These are phyloP conservation scores for Platorchestia sp. DNA, from an alignment of 1,140 invertebrate genomes.

Conservation along the genomic window DNA sequence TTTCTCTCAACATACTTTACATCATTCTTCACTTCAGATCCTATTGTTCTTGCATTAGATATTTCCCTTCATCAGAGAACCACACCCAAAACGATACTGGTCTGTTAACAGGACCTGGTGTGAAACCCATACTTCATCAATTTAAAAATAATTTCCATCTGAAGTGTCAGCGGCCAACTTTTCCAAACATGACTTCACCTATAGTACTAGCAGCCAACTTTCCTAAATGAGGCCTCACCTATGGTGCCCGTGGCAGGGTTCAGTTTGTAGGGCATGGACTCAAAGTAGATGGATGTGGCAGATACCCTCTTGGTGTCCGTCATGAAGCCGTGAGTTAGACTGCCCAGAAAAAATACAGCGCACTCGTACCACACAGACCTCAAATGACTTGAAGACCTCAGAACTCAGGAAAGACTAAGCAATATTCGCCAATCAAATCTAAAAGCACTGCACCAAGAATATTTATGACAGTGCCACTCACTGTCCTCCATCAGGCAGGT, in stretches of 20 bases:
- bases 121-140: too few species aligned
- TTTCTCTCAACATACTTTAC: too few species aligned
- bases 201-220: too few species aligned
- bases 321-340: slow-evolving; percentile 78
- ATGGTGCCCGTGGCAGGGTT: slow-evolving; percentile 77
- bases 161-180: too few species aligned
- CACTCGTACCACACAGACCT: background rate
- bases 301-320: slow-evolving; percentile 78
- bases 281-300: slow-evolving; percentile 79
- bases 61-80: too few species aligned
- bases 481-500: slow-evolving; percentile 80
- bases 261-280: slow-evolving; percentile 79
- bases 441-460: background rate
- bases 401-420: background rate
- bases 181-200: too few species aligned
- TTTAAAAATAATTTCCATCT: too few species aligned
- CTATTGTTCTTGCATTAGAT: too few species aligned
- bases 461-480: slow-evolving; percentile 69
- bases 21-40: too few species aligned
- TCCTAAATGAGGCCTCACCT: background rate
- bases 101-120: too few species aligned
- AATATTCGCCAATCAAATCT: background rate
- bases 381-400: too few species aligned
- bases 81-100: too few species aligned
- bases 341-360: slow-evolving; percentile 62